Base-by-base conservation (phyloP, 2,888 invertebrate species). In the Drosophila antonietae region DNA sequence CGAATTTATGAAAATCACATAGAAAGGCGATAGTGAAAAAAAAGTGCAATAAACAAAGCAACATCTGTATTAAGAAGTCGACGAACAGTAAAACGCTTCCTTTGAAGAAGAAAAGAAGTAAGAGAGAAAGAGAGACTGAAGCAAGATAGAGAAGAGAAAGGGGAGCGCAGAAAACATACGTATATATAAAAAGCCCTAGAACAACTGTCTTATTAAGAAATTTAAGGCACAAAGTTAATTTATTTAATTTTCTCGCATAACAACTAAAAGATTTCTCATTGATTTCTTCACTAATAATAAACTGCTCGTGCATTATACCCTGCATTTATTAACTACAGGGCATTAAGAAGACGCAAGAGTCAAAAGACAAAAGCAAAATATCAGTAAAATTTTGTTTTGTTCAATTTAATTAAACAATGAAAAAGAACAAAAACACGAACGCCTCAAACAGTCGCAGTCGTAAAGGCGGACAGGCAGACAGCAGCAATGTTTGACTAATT, bases 401-500 rank as follows among this genome's bases (percentile, higher is more conserved):
- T 74, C 79, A 82, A 84, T 82, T 83, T 73, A 87, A 87, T 87
- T 82, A 82, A 87, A 82, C 75, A 87, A 84, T 87, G 77, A 81
- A 83, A 79, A 51, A 33, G 49, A 77, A 65, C 68, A 81, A 60
- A 68, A 74, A 80, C 74, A 75, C 65, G 73, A 65, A 63, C 66
- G 68, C 55, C 20, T 62, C 66, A 43, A 47, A 52, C 46, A 53
- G 59, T 61, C 53, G 62, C 53, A 62, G 62, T 60, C 62, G 20
- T 33, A 18, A 43, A 20, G 18, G 37, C 46, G 15, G 23, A 15
- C 23, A 46, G 23, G 15, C 23, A 33, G 41, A 58, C n/a, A 10
- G 55, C 20, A 35, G 53, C 23, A 41, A 58, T 68, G 49, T 52
- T 80, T 68, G 52, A 66, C 63, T 70, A 77, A 73, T 80, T 76